Evolutionary conservation across 1,140 invertebrate species (phyloP), one percentile per base, ranked within the genome.

Genomic region (Drosophila sulfurigaster): DNA sequence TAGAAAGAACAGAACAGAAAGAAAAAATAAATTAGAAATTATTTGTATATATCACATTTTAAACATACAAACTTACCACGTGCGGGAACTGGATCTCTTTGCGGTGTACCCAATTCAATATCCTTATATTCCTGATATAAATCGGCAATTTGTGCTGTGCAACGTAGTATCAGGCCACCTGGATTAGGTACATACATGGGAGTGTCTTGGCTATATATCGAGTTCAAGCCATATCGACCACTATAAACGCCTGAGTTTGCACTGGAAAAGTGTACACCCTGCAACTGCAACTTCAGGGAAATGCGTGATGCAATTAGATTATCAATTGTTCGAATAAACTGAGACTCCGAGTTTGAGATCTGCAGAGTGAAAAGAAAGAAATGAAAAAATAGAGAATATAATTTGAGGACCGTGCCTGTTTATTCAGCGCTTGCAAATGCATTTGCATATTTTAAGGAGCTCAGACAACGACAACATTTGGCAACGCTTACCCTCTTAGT

Each of bases 81-180:
- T 83, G 94, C 94, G 20, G 94, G 94, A 65, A 94, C 87, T 43
- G 94, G 94, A 91, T 94, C 93, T 74, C 93, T 93, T 64, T 93
- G 93, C 64, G 92, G 93, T 67, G 91, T 92, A 28, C 93, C 92
- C 68, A 94, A 83, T 76, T 93, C 92, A 43, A 94, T 89, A 85
- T 94, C 93, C 52, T 93, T 93, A 41, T 93, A 92, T 81, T 94
- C 92, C 63, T 93, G 91, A 90, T 94, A 94, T 30, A 94, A 88
- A 46, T 93, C 93, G 28, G 90, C 91, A 70, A 94, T 93, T 75
- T 94, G 88, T 52, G 94, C 93, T 20, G 93, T 93, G 73, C 94
- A 94, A 48, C 93, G 93, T 64, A 94, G 81, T 8, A 94, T 81
- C 59, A 94, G 71, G 43, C 91, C 92, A 63, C 87, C 82, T 11